Conservation (phyloP, 2,797 vertebrate genomes). For the Aplochiton taeniatus region DNA sequence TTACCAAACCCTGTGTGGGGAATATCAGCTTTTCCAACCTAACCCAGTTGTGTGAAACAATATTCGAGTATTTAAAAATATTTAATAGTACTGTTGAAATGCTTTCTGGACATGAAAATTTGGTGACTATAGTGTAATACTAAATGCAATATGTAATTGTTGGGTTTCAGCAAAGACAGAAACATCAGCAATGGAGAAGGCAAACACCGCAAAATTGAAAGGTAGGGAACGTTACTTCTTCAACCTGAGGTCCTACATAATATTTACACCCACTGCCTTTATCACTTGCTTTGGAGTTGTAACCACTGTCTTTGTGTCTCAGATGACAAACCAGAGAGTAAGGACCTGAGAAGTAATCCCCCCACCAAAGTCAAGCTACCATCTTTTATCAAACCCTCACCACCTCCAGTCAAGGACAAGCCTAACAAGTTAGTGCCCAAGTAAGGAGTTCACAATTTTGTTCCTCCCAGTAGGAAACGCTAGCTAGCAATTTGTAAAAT, state of each 20-base stretch:
- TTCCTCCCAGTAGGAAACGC: no score
- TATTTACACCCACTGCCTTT: background rate
- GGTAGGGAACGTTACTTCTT: constrained; percentile 38
- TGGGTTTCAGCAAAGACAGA: constrained; percentile 53
- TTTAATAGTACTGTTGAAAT: no score
- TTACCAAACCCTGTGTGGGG: no score
- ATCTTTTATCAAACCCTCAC: constrained; percentile 69
- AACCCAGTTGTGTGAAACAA: background rate
- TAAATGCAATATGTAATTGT: background rate
- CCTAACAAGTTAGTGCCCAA: constrained; percentile 56
- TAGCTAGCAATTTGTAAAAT: background rate
- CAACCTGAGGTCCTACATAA: background rate
- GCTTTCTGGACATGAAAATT: background rate
- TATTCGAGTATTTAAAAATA: no score
- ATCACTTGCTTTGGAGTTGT: background rate
- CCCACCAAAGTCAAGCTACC: constrained; percentile 76
- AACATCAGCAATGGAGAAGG: constrained; percentile 63
- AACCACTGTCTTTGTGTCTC: constrained; percentile 6
- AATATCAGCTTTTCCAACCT: no score
- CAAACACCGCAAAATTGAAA: constrained; percentile 53
- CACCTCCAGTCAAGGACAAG: constrained; percentile 82
- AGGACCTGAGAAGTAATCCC: constrained; percentile 74
- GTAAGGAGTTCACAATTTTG: constrained; percentile 67
- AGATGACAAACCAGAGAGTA: constrained; percentile 68
- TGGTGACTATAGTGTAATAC: background rate